Percentiles rank a stretch among this genome's conserved stretches.
Conservation (phyloP, 2,888 invertebrate species). For the Troglohyphantes excavatus region DNA sequence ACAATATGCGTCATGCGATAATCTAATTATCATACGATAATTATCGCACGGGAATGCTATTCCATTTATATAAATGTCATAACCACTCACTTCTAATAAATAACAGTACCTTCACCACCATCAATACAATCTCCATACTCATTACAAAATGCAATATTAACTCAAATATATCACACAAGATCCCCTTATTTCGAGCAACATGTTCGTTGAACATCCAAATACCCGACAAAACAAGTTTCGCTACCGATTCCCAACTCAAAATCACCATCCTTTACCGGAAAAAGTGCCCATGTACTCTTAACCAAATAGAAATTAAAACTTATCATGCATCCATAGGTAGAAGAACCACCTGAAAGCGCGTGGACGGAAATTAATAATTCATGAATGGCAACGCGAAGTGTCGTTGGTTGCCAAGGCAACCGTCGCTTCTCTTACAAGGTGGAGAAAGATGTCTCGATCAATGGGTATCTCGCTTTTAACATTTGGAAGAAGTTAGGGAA, state of each 20-base stretch:
- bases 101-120: too few species aligned
- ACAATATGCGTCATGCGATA: too few species aligned
- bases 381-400: conserved; percentile 44
- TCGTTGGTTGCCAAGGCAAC: conserved; percentile 17
- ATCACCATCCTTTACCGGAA: background rate
- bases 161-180: too few species aligned
- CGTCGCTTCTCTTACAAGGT: background rate
- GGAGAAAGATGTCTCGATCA: conserved; percentile 47
- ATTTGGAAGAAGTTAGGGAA: background rate
- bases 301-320: background rate
- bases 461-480: conserved; percentile 8
- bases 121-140: too few species aligned
- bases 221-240: too few species aligned
- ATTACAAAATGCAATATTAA: too few species aligned
- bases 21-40: too few species aligned
- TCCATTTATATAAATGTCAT: too few species aligned
- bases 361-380: conserved; percentile 52
- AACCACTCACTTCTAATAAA: too few species aligned
- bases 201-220: too few species aligned
- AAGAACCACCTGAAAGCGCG: conserved; percentile 14
- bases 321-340: background rate
- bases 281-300: background rate
- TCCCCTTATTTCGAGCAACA: too few species aligned
- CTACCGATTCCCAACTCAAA: background rate
- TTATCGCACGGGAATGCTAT: too few species aligned